Evolutionary conservation across 2,888 invertebrate species (phyloP).

Genomic region (Andricus curvator): DNA sequence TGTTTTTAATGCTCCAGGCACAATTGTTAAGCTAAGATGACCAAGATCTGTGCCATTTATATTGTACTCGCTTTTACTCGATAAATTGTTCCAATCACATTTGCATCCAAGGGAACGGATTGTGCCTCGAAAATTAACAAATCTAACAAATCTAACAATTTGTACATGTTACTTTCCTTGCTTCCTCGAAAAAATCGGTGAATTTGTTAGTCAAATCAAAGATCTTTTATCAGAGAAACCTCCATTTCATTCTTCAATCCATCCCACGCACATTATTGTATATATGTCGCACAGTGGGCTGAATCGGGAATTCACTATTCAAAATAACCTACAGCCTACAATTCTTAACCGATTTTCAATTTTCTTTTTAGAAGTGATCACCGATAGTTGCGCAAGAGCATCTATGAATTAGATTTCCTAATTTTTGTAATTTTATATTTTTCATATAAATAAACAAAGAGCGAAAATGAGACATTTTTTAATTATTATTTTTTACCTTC

Average conservation of each 20-base stretch:
- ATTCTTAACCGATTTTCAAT: too few relatives aligned
- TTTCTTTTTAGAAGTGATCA: too few relatives aligned
- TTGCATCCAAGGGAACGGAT: slow-evolving; percentile 28
- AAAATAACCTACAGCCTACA: too few relatives aligned
- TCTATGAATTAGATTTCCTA: too few relatives aligned
- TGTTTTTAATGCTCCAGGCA: slow-evolving; percentile 33
- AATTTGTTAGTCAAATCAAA: background rate
- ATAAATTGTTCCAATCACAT: slow-evolving; percentile 29
- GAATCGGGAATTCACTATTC: too few relatives aligned
- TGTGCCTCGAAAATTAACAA: background rate
- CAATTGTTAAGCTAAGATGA: slow-evolving; percentile 18
- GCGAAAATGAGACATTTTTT: too few relatives aligned
- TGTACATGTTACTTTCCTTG: background rate
- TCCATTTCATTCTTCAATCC: background rate
- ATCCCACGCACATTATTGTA: too few relatives aligned
- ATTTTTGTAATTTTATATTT: too few relatives aligned
- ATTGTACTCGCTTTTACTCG: slow-evolving; percentile 37
- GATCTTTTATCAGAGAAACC: background rate
- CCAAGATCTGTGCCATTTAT: slow-evolving; percentile 31
- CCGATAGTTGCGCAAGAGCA: too few relatives aligned
- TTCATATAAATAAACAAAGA: too few relatives aligned
- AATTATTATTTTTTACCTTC: too few relatives aligned
- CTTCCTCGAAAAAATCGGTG: background rate
- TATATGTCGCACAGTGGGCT: too few relatives aligned
- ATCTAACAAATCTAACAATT: background rate